Conservation (phyloP, 2,888 invertebrate species). For the Diogma glabrata region DNA sequence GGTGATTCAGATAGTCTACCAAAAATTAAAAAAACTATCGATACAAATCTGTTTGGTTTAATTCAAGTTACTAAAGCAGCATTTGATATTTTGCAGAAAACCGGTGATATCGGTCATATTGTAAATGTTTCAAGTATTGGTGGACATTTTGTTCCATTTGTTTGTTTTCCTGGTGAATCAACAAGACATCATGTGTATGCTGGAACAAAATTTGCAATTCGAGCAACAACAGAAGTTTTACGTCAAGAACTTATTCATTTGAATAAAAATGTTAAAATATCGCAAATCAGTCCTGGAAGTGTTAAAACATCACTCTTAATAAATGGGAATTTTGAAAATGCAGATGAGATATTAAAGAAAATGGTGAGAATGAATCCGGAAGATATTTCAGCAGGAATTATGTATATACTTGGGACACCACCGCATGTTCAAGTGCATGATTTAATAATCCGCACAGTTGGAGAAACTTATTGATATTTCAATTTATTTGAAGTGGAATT, state of each 20-base stretch:
- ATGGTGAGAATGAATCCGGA: too few relatives aligned
- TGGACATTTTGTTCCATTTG: constrained; percentile 23
- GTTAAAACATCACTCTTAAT: too few relatives aligned
- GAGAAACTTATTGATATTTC: constrained; percentile 2
- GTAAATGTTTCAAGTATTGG: constrained; percentile 36
- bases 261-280: constrained; percentile 1
- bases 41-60: constrained; percentile 36
- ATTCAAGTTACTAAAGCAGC: constrained; percentile 37
- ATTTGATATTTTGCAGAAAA: constrained; percentile 37
- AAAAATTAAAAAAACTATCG: constrained; percentile 31
- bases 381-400: background rate
- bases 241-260: constrained; percentile 23
- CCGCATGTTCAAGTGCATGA: constrained; percentile 5
- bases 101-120: constrained; percentile 35
- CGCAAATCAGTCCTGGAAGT: constrained; percentile 1
- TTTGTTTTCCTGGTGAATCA: background rate
- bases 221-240: constrained; percentile 26
- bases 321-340: background rate
- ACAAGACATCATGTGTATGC: constrained; percentile 24
- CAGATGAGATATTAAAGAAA: background rate
- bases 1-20: constrained; percentile 19
- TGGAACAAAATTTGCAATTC: constrained; percentile 27
- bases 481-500: too few relatives aligned
- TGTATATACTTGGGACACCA: constrained; percentile 3
- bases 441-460: constrained; percentile 1